A percentile compares a stretch with the other conserved stretches of the same genome.
phyloP scores from a whole-genome alignment of 2,888 invertebrate species.

The Agrotis exclamationis region DNA sequence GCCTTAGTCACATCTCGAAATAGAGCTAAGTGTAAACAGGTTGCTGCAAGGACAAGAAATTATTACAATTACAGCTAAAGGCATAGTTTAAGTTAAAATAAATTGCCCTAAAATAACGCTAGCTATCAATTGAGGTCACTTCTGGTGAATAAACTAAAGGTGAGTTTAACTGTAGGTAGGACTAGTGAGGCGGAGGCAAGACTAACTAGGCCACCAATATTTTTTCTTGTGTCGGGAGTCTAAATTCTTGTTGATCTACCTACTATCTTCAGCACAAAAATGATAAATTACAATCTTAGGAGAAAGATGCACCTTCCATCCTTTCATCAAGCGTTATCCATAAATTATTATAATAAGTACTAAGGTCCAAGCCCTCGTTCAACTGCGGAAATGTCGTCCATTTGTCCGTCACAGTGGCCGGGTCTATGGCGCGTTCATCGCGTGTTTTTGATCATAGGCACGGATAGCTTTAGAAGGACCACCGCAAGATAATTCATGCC shows the following conservation, averaged over 20 bases:
- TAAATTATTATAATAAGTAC: neutral
- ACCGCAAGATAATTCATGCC: neutral
- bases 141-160: constrained; percentile 1
- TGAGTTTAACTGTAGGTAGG: neutral
- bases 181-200: neutral
- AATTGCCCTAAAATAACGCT: neutral
- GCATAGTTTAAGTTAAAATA: neutral
- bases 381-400: constrained; percentile 34
- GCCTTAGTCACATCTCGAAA: neutral
- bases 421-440: constrained; percentile 12
- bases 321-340: neutral
- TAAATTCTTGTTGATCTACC: no score
- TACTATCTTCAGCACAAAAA: no score
- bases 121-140: constrained; percentile 24
- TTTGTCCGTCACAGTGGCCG: constrained; percentile 41
- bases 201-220: constrained; percentile 9
- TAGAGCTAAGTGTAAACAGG: neutral
- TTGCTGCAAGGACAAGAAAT: neutral
- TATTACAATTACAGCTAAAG: neutral
- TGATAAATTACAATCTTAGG: no score
- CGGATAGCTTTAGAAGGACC: constrained; percentile 14
- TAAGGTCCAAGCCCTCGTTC: constrained; percentile 13
- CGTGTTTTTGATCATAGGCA: constrained; percentile 8
- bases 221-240: neutral
- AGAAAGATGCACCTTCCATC: no score